These are phyloP conservation scores for Acrobasis suavella DNA, from an alignment of 2,888 invertebrate genomes.

Conservation along the genomic window DNA sequence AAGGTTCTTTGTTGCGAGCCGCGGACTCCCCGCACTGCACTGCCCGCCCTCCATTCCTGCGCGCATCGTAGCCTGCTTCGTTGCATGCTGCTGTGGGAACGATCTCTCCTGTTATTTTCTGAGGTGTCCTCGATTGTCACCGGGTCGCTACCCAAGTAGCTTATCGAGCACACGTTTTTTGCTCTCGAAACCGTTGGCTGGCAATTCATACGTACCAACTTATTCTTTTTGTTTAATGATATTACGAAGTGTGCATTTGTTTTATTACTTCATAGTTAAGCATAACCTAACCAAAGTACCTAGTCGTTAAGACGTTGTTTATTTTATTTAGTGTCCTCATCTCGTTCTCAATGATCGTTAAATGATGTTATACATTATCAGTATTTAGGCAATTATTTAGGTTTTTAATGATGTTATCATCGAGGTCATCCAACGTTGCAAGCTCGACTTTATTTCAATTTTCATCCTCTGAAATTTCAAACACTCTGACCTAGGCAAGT, in stretches of 20 bases:
- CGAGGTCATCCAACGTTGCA: neutral
- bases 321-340: neutral
- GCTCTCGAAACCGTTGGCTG: neutral
- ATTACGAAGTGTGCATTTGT: neutral
- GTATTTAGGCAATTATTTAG: neutral
- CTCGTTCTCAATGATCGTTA: neutral
- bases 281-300: neutral
- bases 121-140: slow-evolving; percentile 36
- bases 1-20: slow-evolving; percentile 78
- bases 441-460: neutral
- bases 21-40: slow-evolving; percentile 49
- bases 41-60: slow-evolving; percentile 46
- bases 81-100: slow-evolving; percentile 52
- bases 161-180: slow-evolving; percentile 1
- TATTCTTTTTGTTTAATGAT: neutral
- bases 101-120: slow-evolving; percentile 46
- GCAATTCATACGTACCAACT: neutral
- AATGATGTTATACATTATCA: neutral
- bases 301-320: neutral
- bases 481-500: neutral
- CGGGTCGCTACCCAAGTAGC: slow-evolving; percentile 21
- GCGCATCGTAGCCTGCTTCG: slow-evolving; percentile 31
- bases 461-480: neutral
- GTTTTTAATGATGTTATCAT: neutral
- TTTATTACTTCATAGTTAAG: no score